Conservation (phyloP, 92 coral and sea anemone genomes). For the Heteractis magnifica region DNA sequence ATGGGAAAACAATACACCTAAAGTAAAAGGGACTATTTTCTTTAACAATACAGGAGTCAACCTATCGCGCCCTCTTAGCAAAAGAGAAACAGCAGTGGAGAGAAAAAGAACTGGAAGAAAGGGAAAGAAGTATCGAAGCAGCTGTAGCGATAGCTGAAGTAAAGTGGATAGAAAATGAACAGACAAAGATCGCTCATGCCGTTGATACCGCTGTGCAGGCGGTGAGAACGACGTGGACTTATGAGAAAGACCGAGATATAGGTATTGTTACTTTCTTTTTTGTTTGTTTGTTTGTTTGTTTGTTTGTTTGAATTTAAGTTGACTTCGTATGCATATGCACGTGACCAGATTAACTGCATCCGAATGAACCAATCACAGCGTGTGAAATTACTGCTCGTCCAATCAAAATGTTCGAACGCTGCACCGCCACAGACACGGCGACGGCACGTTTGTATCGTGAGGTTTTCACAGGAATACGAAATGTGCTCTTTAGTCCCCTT, state of each 20-base stretch:
- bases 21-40: background rate
- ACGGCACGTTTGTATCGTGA: too few species aligned
- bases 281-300: too few species aligned
- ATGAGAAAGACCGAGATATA: conserved; percentile 68
- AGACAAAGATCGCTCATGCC: conserved; percentile 67
- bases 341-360: too few species aligned
- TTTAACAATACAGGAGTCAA: conserved; percentile 24
- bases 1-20: background rate
- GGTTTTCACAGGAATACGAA: too few species aligned
- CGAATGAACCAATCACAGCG: too few species aligned
- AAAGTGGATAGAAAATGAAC: conserved; percentile 80
- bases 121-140: conserved; percentile 69
- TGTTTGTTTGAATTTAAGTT: too few species aligned
- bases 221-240: conserved; percentile 71
- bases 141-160: conserved; percentile 95
- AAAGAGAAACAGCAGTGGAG: conserved; percentile 74
- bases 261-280: conserved; percentile 40
- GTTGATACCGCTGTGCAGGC: conserved; percentile 81
- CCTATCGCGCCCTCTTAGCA: conserved; percentile 24
- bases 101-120: conserved; percentile 53
- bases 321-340: too few species aligned
- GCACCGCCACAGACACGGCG: too few species aligned
- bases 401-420: too few species aligned
- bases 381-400: too few species aligned
- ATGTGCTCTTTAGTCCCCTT: too few species aligned